Percentiles rank a stretch among this genome's conserved stretches.
Evolutionary conservation across 2,113 vertebrate genomes (phyloP).

Genomic region (Origma solitaria): DNA sequence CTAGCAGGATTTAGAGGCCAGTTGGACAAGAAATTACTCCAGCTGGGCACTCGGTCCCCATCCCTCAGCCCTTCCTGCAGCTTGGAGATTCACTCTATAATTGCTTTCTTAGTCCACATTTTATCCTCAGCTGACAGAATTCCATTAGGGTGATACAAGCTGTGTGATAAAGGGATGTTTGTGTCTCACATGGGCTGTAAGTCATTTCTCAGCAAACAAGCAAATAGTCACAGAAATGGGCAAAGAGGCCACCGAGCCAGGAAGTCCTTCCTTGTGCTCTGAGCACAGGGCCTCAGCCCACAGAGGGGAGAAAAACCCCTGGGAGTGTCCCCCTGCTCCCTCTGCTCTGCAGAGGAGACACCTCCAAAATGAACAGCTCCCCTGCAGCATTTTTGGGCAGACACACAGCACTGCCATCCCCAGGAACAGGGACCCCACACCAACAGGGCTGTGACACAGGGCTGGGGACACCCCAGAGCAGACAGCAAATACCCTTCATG

Average conservation of each 20-base stretch:
- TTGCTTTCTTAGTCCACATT: constrained; percentile 52
- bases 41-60: constrained; percentile 6
- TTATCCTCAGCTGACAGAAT: constrained; percentile 45
- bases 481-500: rapidly evolving
- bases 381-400: neutral
- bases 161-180: constrained; percentile 63
- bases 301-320: neutral
- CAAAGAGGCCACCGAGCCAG: neutral
- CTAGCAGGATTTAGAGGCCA: constrained; percentile 20
- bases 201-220: constrained; percentile 55
- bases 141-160: constrained; percentile 64
- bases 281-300: neutral
- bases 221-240: constrained; percentile 42
- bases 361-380: neutral
- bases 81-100: constrained; percentile 31
- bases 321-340: neutral
- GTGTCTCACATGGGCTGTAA: constrained; percentile 47
- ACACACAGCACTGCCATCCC: neutral
- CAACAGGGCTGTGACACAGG: neutral
- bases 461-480: neutral
- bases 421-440: neutral
- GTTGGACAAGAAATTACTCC: constrained; percentile 34
- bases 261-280: neutral
- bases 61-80: constrained; percentile 8
- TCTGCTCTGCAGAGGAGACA: neutral